These are phyloP conservation scores for Darevskia mixta DNA, from an alignment of 2,797 vertebrate genomes.

Conservation along the genomic window DNA sequence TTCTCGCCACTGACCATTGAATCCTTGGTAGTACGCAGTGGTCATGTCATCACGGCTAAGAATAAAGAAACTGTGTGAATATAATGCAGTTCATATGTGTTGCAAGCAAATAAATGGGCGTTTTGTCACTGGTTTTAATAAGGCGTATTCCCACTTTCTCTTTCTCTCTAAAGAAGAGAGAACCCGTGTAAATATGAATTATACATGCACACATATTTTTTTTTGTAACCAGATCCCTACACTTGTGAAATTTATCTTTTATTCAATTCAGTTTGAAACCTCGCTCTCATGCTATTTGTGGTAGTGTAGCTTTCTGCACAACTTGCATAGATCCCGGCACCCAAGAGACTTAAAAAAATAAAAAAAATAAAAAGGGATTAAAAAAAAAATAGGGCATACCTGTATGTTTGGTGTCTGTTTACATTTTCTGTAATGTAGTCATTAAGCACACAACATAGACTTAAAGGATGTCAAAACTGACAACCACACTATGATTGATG, in stretches of 20 bases:
- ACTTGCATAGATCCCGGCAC: constrained; percentile 1
- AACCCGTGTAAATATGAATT: neutral
- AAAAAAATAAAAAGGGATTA: constrained; percentile 47
- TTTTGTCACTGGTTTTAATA: neutral
- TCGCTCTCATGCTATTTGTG: constrained; percentile 1
- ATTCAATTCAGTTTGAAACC: constrained; percentile 1
- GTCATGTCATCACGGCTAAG: constrained; percentile 60
- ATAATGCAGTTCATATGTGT: neutral
- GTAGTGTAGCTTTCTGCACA: constrained; percentile 2
- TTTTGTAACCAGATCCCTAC: neutral
- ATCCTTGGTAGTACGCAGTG: constrained; percentile 71
- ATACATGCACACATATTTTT: neutral
- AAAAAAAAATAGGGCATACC: constrained; percentile 76
- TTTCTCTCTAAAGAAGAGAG: neutral
- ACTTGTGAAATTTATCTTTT: constrained; percentile 11
- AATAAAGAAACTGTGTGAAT: constrained; percentile 34
- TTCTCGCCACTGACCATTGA: constrained; percentile 64
- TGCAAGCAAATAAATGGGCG: constrained; percentile 15
- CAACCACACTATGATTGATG: constrained; percentile 86
- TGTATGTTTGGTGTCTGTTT: constrained; percentile 85
- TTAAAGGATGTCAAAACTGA: constrained; percentile 87
- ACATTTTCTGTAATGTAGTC: constrained; percentile 88
- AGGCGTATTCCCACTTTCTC: neutral
- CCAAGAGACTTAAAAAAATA: neutral
- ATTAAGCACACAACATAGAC: constrained; percentile 83